Evolutionary conservation across 2,888 invertebrate species (phyloP).

Genomic region (Lapara coniferarum): DNA sequence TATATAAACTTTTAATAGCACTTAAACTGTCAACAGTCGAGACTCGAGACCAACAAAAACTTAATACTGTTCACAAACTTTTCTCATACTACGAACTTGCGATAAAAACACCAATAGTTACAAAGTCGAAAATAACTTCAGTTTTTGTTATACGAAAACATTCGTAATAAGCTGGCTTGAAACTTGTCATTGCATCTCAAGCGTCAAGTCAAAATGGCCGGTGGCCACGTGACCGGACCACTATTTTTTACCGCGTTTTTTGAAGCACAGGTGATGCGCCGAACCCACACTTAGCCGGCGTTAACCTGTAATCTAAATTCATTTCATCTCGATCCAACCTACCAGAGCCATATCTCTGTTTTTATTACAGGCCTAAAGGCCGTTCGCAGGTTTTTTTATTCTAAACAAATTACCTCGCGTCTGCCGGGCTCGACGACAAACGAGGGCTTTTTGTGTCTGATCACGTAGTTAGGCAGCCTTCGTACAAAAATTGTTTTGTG

Average conservation of each 20-base stretch:
- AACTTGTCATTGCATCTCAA: slow-evolving; percentile 48
- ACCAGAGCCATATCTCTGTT: slow-evolving; percentile 78
- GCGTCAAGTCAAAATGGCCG: slow-evolving; percentile 58
- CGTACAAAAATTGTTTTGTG: slow-evolving; percentile 31
- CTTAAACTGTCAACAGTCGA: slow-evolving; percentile 34
- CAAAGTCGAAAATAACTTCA: slow-evolving; percentile 51
- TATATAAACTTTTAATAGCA: slow-evolving; percentile 31
- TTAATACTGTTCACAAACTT: slow-evolving; percentile 44
- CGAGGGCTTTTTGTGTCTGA: slow-evolving; percentile 49
- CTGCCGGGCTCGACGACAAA: slow-evolving; percentile 68
- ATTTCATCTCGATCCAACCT: slow-evolving; percentile 82
- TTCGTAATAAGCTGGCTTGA: slow-evolving; percentile 56
- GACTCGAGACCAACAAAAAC: slow-evolving; percentile 40
- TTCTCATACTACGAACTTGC: slow-evolving; percentile 47
- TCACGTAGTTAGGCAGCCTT: slow-evolving; percentile 23
- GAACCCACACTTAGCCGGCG: slow-evolving; percentile 82
- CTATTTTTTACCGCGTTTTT: slow-evolving; percentile 68
- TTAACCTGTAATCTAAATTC: slow-evolving; percentile 84
- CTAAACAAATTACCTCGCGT: slow-evolving; percentile 80
- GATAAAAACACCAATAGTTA: slow-evolving; percentile 54
- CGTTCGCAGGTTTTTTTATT: slow-evolving; percentile 80
- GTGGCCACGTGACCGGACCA: slow-evolving; percentile 55
- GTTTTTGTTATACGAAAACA: slow-evolving; percentile 62
- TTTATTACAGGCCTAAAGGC: slow-evolving; percentile 80
- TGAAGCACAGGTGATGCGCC: slow-evolving; percentile 75